A percentile compares a stretch with the other conserved stretches of the same genome.
phyloP scores from a whole-genome alignment of 2,113 vertebrate species.

The Gymnogyps californianus region DNA sequence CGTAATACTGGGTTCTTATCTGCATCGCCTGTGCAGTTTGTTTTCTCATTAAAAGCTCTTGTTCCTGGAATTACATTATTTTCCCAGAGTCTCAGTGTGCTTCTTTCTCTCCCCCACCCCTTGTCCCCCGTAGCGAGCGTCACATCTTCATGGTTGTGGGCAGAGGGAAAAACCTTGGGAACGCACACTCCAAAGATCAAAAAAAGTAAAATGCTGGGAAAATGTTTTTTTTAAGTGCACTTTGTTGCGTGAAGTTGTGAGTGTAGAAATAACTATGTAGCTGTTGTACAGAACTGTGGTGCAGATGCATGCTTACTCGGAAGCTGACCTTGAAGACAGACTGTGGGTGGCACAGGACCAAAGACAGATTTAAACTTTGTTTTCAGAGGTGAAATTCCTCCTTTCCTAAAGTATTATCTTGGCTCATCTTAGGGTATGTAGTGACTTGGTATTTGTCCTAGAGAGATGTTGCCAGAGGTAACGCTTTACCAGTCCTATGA shows the following conservation, averaged over 20 bases:
- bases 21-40: background rate
- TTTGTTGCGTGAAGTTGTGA: background rate
- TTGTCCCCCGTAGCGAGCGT: accelerated
- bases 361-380: background rate
- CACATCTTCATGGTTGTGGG: background rate
- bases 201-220: background rate
- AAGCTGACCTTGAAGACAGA: background rate
- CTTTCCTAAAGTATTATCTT: background rate
- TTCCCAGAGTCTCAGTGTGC: background rate
- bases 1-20: too few species aligned
- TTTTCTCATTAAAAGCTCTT: background rate
- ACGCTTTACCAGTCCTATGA: background rate
- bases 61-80: background rate
- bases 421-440: background rate
- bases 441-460: background rate
- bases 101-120: background rate
- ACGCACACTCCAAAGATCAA: background rate
- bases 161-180: background rate
- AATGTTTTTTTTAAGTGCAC: background rate
- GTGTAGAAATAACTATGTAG: background rate
- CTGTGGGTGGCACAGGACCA: background rate
- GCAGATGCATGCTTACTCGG: background rate
- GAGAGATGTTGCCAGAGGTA: background rate
- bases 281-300: background rate
- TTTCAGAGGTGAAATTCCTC: background rate